These are phyloP conservation scores for Crotalus tigris DNA, from an alignment of 2,113 vertebrate species.

Conservation along the genomic window DNA sequence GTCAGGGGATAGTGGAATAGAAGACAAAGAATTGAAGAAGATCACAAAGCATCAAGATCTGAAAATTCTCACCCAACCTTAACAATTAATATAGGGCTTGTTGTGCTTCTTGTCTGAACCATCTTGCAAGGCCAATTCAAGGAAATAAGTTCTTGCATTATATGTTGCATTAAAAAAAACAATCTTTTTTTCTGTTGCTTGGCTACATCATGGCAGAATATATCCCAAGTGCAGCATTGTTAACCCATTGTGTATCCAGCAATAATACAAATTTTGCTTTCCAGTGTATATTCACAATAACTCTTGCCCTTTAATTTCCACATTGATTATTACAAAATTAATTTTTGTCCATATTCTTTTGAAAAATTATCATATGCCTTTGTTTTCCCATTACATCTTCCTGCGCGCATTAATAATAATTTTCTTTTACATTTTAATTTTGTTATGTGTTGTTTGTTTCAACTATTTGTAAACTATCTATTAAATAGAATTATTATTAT, in stretches of 20 bases:
- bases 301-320: not conserved
- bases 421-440: not conserved
- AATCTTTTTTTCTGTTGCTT: not conserved
- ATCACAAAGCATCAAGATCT: not conserved
- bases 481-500: not conserved
- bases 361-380: not conserved
- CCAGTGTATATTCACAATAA: not conserved
- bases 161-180: not conserved
- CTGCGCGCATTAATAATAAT: not conserved
- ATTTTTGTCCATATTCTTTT: not conserved
- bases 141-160: not conserved
- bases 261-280: not conserved
- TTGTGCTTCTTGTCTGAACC: not conserved
- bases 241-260: not conserved
- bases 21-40: not conserved
- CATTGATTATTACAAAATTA: not conserved
- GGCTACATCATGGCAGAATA: not conserved
- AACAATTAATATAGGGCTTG: not conserved
- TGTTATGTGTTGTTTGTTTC: not conserved
- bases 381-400: not conserved
- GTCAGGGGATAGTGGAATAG: not conserved
- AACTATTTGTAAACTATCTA: not conserved
- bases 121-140: not conserved
- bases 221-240: not conserved
- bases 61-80: not conserved